Conservation (phyloP, 2,113 vertebrate species). For the Diadophis punctatus region DNA sequence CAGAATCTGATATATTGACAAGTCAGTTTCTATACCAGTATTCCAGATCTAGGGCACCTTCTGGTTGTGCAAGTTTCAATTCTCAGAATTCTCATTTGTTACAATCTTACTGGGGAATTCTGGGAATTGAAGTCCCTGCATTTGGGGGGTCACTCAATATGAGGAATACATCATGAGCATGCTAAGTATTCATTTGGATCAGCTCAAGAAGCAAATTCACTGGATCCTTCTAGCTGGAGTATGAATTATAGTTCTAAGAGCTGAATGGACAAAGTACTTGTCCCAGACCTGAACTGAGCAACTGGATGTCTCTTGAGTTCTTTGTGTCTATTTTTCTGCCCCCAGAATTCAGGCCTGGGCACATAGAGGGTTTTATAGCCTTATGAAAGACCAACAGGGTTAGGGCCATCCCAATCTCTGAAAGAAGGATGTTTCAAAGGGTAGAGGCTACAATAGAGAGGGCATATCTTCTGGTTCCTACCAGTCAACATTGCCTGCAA, state of each 20-base stretch:
- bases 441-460: no score
- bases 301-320: background rate
- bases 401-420: no score
- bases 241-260: background rate
- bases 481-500: no score
- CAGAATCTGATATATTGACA: background rate
- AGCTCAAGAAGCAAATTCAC: background rate
- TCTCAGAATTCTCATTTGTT: background rate
- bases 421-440: no score
- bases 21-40: background rate
- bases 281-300: background rate
- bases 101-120: no score
- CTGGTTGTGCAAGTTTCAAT: background rate
- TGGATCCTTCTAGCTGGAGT: background rate
- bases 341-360: background rate
- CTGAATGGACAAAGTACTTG: background rate
- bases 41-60: background rate
- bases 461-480: no score
- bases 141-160: no score
- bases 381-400: no score
- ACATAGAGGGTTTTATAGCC: no score
- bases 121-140: no score
- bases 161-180: background rate
- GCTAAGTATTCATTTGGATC: background rate
- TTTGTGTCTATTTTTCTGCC: background rate